phyloP scores from a whole-genome alignment of 1,140 invertebrate species.

The Drosophila lowei region DNA sequence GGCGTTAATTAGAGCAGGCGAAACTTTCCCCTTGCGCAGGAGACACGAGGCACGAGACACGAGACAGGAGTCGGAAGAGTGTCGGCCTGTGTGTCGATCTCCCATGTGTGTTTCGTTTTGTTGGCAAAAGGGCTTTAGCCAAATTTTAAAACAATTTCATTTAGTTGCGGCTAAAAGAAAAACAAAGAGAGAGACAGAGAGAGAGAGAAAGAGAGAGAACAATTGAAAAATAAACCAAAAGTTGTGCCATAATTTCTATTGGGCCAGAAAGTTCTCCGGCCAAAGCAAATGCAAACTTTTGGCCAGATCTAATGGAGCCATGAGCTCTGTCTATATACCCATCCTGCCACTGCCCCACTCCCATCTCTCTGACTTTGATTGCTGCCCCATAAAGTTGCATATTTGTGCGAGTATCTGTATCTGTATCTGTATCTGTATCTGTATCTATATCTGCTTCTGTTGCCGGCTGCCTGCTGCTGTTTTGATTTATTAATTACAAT shows the following conservation, averaged over 20 bases:
- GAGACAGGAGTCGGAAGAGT: background rate
- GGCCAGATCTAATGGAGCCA: constrained; percentile 15
- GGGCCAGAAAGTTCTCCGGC: constrained; percentile 5
- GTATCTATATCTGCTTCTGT: constrained; percentile 24
- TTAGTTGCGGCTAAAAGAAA: constrained; percentile 46
- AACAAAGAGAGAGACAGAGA: constrained; percentile 15
- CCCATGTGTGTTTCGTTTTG: constrained; percentile 1
- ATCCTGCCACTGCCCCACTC: too few relatives aligned
- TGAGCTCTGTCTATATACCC: background rate
- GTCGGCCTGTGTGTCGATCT: too few relatives aligned
- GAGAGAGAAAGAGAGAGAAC: constrained; percentile 3
- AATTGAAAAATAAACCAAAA: constrained; percentile 45
- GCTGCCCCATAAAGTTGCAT: constrained; percentile 41
- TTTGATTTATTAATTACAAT: constrained; percentile 78
- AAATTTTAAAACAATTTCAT: constrained; percentile 71
- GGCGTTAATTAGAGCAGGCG: constrained; percentile 23
- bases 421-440: constrained; percentile 27
- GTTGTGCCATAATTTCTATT: constrained; percentile 36
- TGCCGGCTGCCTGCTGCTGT: constrained; percentile 51
- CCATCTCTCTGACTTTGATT: constrained; percentile 35
- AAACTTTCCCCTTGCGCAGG: constrained; percentile 26
- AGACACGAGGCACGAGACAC: background rate
- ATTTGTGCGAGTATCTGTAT: constrained; percentile 30
- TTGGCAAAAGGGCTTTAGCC: constrained; percentile 29
- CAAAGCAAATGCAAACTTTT: constrained; percentile 20